Evolutionary conservation across 2,113 vertebrate genomes (phyloP).

Genomic region (Mustela lutreola): DNA sequence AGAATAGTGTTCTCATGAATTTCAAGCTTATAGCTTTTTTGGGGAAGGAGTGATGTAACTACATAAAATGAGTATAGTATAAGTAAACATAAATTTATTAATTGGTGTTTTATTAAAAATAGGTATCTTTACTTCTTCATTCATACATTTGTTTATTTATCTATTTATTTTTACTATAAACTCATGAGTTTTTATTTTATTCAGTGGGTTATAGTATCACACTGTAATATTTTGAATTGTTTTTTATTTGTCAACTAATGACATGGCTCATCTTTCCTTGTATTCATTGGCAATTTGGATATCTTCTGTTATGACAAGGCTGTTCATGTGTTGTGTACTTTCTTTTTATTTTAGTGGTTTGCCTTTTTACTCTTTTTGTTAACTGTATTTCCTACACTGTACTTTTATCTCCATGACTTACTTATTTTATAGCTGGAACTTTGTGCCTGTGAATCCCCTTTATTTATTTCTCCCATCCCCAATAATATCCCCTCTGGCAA

Average conservation of each 20-base stretch:
- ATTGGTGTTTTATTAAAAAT: background rate
- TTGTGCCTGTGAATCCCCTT: background rate
- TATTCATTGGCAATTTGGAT: background rate
- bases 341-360: background rate
- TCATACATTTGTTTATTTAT: background rate
- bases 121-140: background rate
- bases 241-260: background rate
- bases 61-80: background rate
- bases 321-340: background rate
- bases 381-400: background rate
- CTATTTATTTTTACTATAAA: background rate
- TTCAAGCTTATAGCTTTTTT: background rate
- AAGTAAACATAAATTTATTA: background rate
- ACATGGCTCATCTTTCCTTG: background rate
- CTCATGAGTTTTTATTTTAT: background rate
- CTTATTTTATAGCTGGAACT: background rate
- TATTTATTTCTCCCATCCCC: background rate
- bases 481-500: background rate
- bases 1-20: background rate
- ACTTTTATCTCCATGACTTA: background rate
- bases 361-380: background rate
- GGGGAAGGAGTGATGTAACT: background rate
- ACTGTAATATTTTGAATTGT: background rate
- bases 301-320: background rate
- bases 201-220: background rate